Percentiles rank a stretch among this genome's conserved stretches.
Conservation (phyloP, 2,797 vertebrate species). For the Diglossa cyanea region DNA sequence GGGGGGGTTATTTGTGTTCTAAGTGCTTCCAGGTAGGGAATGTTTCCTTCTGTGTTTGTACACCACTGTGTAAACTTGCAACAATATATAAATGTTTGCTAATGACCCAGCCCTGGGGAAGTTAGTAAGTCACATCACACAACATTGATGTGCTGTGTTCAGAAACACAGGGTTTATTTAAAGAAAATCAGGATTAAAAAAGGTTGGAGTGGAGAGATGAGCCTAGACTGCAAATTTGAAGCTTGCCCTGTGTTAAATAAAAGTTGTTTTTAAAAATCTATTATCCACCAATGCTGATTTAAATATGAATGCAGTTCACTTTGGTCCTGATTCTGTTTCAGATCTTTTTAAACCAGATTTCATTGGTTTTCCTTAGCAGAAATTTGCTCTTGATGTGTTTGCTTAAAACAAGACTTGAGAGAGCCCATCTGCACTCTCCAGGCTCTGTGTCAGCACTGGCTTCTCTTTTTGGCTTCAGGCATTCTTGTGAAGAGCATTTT, state of each 20-base stretch:
- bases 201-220: background rate
- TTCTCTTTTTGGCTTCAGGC: background rate
- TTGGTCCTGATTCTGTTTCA: constrained; percentile 2
- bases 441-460: background rate
- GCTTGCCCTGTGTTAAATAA: background rate
- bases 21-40: background rate
- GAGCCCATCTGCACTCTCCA: background rate
- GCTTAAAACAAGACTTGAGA: background rate
- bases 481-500: background rate
- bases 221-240: constrained; percentile 2
- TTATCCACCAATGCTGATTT: background rate
- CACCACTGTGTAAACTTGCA: background rate
- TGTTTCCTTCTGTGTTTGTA: background rate
- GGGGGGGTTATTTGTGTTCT: background rate
- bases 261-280: background rate
- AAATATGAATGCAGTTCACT: background rate
- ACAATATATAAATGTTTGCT: background rate
- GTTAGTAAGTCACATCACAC: background rate
- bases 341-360: background rate
- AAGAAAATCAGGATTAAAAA: background rate
- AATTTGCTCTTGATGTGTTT: background rate
- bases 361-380: background rate
- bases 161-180: background rate
- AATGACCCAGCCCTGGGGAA: background rate
- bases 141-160: background rate